Percentiles rank a stretch among this genome's conserved stretches.
Evolutionary conservation across 2,888 invertebrate species (phyloP).

Genomic region (Melanostoma scalare): DNA sequence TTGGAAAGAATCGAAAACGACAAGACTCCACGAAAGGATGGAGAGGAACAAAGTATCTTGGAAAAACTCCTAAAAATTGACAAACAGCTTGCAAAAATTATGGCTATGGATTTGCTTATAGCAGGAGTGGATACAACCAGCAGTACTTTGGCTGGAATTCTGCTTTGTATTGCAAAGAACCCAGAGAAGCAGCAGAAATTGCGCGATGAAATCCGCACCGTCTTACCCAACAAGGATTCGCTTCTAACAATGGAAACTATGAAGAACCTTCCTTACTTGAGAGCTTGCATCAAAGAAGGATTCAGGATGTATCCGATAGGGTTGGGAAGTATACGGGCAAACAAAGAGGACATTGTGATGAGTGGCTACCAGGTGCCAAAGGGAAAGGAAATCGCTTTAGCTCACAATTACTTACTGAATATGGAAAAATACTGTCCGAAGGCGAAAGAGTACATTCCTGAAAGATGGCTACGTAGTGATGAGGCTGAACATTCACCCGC

Average conservation of each 20-base stretch:
- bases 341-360: slow-evolving; percentile 84
- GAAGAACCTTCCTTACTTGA: slow-evolving; percentile 84
- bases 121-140: slow-evolving; percentile 86
- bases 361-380: slow-evolving; percentile 86
- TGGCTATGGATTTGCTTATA: slow-evolving; percentile 86
- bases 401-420: slow-evolving; percentile 85
- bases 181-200: slow-evolving; percentile 85
- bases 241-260: slow-evolving; percentile 81
- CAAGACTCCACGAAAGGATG: slow-evolving; percentile 77
- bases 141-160: slow-evolving; percentile 83
- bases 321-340: slow-evolving; percentile 83
- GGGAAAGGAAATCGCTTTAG: slow-evolving; percentile 87
- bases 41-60: slow-evolving; percentile 84
- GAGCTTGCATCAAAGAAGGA: slow-evolving; percentile 88
- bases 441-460: slow-evolving; percentile 85
- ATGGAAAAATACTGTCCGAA: slow-evolving; percentile 84
- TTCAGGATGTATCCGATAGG: slow-evolving; percentile 85
- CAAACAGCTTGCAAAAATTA: slow-evolving; percentile 84
- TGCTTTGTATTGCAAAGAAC: slow-evolving; percentile 86
- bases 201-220: slow-evolving; percentile 83
- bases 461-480: slow-evolving; percentile 79
- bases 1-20: slow-evolving; percentile 75
- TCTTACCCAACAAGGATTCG: slow-evolving; percentile 79
- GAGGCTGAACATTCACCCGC: slow-evolving; percentile 12
- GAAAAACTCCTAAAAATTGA: slow-evolving; percentile 85